Percentiles rank a stretch among this genome's conserved stretches.
Evolutionary conservation across 1,140 invertebrate species (phyloP).

Genomic region (Ctenoplectra terminalis): DNA sequence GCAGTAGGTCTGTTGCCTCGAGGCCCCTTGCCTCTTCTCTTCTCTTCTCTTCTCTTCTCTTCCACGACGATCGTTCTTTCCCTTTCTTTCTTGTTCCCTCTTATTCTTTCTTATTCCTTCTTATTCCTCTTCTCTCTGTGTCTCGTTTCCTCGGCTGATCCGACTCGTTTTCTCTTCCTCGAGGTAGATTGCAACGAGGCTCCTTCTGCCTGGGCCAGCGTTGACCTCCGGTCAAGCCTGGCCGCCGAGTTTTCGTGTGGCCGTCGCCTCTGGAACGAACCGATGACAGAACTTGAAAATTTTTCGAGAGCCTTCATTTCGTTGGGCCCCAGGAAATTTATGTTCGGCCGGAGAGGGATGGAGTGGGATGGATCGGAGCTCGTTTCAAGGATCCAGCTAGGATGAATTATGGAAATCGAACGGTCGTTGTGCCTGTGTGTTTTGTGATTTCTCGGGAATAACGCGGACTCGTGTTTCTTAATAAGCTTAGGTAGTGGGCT

Average conservation of each 20-base stretch:
- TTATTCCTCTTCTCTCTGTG: background rate
- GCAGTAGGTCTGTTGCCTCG: slow-evolving; percentile 73
- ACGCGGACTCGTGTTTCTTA: background rate
- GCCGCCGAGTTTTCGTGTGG: slow-evolving; percentile 37
- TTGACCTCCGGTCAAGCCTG: slow-evolving; percentile 41
- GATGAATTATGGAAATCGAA: slow-evolving; percentile 4
- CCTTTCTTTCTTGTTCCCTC: slow-evolving; percentile 1
- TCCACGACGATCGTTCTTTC: slow-evolving; percentile 4
- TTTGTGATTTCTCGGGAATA: background rate
- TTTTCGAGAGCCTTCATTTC: background rate
- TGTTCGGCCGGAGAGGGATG: background rate
- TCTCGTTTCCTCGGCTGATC: background rate
- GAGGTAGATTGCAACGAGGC: slow-evolving; percentile 40
- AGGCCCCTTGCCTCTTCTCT: slow-evolving; percentile 59
- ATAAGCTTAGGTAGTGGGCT: background rate
- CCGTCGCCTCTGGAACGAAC: background rate
- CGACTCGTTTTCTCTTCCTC: background rate
- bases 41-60: slow-evolving; percentile 48
- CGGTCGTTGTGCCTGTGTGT: background rate
- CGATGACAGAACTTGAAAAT: slow-evolving; percentile 35
- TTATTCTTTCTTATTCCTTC: slow-evolving; percentile 10
- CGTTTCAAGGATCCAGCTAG: background rate
- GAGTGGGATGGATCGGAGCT: background rate
- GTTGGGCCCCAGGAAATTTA: slow-evolving; percentile 5
- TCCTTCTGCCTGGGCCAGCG: slow-evolving; percentile 5